These are phyloP conservation scores for Neosilurus hyrtlii DNA, from an alignment of 2,797 vertebrate species.

Conservation along the genomic window DNA sequence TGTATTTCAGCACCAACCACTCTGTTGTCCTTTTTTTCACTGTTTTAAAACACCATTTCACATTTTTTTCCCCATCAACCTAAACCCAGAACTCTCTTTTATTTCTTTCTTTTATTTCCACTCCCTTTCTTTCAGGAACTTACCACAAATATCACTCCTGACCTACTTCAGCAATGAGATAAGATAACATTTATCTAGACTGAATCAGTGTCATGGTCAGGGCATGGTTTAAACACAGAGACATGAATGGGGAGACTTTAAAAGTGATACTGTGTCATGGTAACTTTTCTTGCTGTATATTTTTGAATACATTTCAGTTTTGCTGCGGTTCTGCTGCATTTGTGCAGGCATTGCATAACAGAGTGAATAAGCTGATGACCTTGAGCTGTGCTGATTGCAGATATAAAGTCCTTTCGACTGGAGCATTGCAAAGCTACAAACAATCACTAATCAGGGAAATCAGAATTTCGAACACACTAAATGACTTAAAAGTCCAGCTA, in stretches of 20 bases:
- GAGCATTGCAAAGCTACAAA: background rate
- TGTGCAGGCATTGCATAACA: background rate
- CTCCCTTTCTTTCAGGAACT: slow-evolving; percentile 2
- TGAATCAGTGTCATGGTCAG: slow-evolving; percentile 27
- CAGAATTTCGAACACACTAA: background rate
- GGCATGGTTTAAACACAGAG: slow-evolving; percentile 15
- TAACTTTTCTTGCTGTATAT: slow-evolving; percentile 1
- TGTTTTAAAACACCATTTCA: slow-evolving; percentile 6
- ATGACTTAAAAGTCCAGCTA: background rate
- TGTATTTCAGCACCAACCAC: slow-evolving; percentile 53
- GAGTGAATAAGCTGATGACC: slow-evolving; percentile 6
- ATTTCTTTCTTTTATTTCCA: background rate
- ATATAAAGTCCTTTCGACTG: slow-evolving; percentile 12
- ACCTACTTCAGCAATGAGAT: slow-evolving; percentile 4
- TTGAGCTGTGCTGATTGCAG: slow-evolving; percentile 32
- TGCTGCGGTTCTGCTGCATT: background rate
- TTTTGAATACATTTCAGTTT: slow-evolving; percentile 11
- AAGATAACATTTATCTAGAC: background rate
- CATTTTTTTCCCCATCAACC: background rate
- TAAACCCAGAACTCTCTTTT: slow-evolving; percentile 2
- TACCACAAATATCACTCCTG: background rate
- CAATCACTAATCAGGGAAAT: background rate
- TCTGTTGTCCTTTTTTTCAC: slow-evolving; percentile 14
- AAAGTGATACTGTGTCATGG: slow-evolving; percentile 12
- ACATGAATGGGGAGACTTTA: background rate